Percentiles rank a stretch among this genome's conserved stretches.
Evolutionary conservation across 30 jellyfish, hydroid and myxozoan species (phyloP).

Genomic region (Aurelia coerulea): DNA sequence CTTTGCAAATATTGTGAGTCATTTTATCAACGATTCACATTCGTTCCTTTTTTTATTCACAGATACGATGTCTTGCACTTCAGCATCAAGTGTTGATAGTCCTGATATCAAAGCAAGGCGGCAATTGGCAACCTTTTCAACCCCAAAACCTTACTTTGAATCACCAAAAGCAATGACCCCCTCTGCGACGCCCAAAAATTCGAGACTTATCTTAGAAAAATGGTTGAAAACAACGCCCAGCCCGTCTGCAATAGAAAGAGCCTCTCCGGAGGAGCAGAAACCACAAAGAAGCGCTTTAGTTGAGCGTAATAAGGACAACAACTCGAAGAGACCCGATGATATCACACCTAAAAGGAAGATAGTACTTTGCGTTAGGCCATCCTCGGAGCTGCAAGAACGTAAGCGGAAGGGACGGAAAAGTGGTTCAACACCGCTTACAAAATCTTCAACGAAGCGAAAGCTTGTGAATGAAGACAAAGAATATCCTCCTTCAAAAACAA

Average conservation of each 20-base stretch:
- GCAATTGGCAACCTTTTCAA: conserved; percentile 14
- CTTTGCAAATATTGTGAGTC: too few relatives aligned
- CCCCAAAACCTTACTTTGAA: conserved; percentile 23
- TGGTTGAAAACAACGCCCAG: conserved; percentile 66
- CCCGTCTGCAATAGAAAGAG: conserved; percentile 1
- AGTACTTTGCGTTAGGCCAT: conserved; percentile 53
- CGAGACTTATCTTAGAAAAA: conserved; percentile 51
- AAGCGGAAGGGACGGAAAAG: conserved; percentile 25
- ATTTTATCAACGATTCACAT: too few relatives aligned
- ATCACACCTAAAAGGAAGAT: conserved; percentile 28
- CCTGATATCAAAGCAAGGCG: conserved; percentile 1
- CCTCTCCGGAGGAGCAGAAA: conserved; percentile 11
- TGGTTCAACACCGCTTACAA: neutral
- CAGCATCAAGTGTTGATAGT: conserved; percentile 21
- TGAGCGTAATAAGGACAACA: conserved; percentile 16
- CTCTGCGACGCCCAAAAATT: conserved; percentile 53
- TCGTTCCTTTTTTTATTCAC: neutral
- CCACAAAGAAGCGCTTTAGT: conserved; percentile 9
- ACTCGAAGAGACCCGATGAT: neutral
- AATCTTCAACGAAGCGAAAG: conserved; percentile 51
- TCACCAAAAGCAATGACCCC: conserved; percentile 4
- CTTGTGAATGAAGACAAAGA: conserved; percentile 56
- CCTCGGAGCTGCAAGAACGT: conserved; percentile 21
- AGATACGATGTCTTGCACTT: conserved; percentile 35
- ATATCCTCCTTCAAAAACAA: conserved; percentile 58